phyloP scores from a whole-genome alignment of 2,888 invertebrate genomes.

The Netelia fuscicornis region DNA sequence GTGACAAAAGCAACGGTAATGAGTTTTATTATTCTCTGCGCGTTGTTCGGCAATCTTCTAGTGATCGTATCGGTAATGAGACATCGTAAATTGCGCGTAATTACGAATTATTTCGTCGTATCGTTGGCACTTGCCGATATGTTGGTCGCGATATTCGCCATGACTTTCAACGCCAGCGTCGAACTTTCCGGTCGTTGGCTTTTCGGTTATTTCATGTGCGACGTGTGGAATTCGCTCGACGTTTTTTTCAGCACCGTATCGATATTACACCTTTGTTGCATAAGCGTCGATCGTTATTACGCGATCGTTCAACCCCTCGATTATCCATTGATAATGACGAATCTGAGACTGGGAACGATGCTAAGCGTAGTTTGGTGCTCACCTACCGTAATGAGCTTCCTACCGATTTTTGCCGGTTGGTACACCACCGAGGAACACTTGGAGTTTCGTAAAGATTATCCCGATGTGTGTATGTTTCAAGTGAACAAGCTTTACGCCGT shows the following conservation, averaged over 20 bases:
- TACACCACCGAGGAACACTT: constrained; percentile 95
- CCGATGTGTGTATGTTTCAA: constrained; percentile 90
- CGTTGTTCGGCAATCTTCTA: constrained; percentile 95
- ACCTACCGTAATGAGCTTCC: constrained; percentile 96
- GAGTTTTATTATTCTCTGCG: constrained; percentile 94
- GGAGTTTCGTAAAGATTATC: constrained; percentile 79
- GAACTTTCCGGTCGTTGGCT: constrained; percentile 94
- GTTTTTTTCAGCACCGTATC: constrained; percentile 98
- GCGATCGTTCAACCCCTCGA: constrained; percentile 97
- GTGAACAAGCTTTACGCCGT: constrained; percentile 95
- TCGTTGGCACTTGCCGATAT: constrained; percentile 97
- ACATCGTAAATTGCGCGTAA: constrained; percentile 91
- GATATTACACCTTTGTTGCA: constrained; percentile 97
- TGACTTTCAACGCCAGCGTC: constrained; percentile 97
- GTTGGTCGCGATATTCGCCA: constrained; percentile 96
- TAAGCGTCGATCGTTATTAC: constrained; percentile 94
- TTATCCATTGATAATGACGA: constrained; percentile 97
- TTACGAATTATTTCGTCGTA: constrained; percentile 98
- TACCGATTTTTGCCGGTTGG: constrained; percentile 98
- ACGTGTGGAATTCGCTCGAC: constrained; percentile 98
- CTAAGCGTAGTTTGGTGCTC: constrained; percentile 96
- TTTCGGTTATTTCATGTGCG: constrained; percentile 96
- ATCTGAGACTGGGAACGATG: constrained; percentile 92
- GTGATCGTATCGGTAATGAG: constrained; percentile 96
- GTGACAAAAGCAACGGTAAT: constrained; percentile 92